Conservation (phyloP, 2,888 invertebrate genomes). For the Pedicia rivosa region DNA sequence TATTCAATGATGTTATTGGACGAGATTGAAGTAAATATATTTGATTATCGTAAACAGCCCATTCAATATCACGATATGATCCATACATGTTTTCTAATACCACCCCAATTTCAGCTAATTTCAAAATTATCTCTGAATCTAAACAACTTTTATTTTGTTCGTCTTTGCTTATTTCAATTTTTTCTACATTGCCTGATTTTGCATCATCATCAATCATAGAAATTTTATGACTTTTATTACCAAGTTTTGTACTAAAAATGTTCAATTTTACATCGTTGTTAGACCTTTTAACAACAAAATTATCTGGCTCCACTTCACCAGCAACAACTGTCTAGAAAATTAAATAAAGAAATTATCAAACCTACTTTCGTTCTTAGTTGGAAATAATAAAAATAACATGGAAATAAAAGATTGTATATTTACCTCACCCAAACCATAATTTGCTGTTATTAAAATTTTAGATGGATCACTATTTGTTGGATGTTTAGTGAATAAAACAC, state of each 20-base stretch:
- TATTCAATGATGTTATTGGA: constrained; percentile 55
- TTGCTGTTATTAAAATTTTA: constrained; percentile 54
- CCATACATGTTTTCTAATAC: constrained; percentile 51
- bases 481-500: constrained; percentile 69
- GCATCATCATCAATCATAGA: too few relatives aligned
- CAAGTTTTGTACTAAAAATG: constrained; percentile 33
- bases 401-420: too few relatives aligned
- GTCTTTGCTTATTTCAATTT: too few relatives aligned
- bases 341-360: too few relatives aligned
- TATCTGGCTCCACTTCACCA: constrained; percentile 61
- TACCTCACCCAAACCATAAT: constrained; percentile 74
- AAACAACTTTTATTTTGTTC: too few relatives aligned
- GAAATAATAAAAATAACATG: too few relatives aligned
- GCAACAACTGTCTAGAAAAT: constrained; percentile 41
- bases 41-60: constrained; percentile 48
- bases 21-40: constrained; percentile 59
- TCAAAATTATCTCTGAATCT: too few relatives aligned
- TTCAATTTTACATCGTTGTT: constrained; percentile 30
- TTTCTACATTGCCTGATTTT: too few relatives aligned
- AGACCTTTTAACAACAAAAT: constrained; percentile 39
- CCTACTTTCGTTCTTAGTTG: too few relatives aligned
- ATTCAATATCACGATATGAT: constrained; percentile 62
- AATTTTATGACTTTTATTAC: constrained; percentile 38
- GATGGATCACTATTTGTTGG: constrained; percentile 55
- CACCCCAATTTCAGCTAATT: constrained; percentile 39